Conservation (phyloP, 2,113 vertebrate species). For the Hypomesus transpacificus region DNA sequence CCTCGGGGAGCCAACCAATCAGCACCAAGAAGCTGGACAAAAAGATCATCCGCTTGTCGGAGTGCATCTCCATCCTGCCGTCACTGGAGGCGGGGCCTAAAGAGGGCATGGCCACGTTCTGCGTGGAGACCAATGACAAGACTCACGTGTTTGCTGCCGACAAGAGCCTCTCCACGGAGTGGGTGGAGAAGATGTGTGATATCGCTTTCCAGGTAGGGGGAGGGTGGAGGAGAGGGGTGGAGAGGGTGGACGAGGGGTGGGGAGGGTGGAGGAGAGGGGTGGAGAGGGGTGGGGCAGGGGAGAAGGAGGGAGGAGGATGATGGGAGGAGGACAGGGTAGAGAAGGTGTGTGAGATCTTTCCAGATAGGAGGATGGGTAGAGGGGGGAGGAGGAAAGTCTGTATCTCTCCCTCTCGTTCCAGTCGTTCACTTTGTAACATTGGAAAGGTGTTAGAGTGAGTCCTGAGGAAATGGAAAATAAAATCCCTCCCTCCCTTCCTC, state of each 20-base stretch:
- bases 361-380: too few relatives aligned
- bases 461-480: too few relatives aligned
- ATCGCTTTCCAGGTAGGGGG: constrained; percentile 87
- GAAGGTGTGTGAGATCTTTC: too few relatives aligned
- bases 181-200: constrained; percentile 90
- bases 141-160: constrained; percentile 85
- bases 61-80: constrained; percentile 89
- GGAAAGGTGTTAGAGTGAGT: too few relatives aligned
- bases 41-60: constrained; percentile 89
- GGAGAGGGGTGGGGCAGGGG: not conserved
- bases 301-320: not conserved
- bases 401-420: too few relatives aligned
- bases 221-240: not conserved
- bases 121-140: constrained; percentile 89
- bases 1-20: constrained; percentile 72
- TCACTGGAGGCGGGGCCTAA: constrained; percentile 81
- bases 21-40: constrained; percentile 82
- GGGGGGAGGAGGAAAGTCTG: too few relatives aligned
- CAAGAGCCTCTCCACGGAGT: constrained; percentile 71
- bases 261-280: not conserved
- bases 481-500: not conserved
- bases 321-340: too few relatives aligned
- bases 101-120: constrained; percentile 83
- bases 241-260: not conserved
- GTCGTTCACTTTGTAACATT: too few relatives aligned